These are phyloP conservation scores for Volucella inflata DNA, from an alignment of 2,888 invertebrate species.

Conservation along the genomic window DNA sequence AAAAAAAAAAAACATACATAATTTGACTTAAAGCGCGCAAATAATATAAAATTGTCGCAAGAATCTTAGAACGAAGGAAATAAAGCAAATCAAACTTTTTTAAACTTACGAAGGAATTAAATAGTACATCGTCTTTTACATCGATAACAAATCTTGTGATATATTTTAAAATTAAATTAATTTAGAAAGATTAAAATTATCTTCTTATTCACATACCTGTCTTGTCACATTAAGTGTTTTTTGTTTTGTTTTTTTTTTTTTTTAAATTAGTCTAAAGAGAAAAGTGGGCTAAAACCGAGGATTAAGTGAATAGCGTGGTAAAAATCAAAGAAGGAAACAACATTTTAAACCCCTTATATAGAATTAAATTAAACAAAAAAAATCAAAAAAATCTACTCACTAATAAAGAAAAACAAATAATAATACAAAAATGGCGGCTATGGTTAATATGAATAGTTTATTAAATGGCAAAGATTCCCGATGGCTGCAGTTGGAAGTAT, in stretches of 20 bases:
- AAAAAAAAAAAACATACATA: slow-evolving; percentile 12
- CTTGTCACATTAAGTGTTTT: slow-evolving; percentile 43
- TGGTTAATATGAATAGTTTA: slow-evolving; percentile 98
- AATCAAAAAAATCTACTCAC: slow-evolving; percentile 38
- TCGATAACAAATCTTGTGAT: slow-evolving; percentile 75
- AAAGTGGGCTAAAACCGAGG: slow-evolving; percentile 18
- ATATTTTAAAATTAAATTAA: slow-evolving; percentile 58
- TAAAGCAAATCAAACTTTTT: slow-evolving; percentile 5
- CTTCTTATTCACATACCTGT: slow-evolving; percentile 16
- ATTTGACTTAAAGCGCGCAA: slow-evolving; percentile 43
- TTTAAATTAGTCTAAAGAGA: slow-evolving; percentile 9
- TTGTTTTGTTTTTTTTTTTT: slow-evolving; percentile 24
- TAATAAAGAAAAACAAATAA: slow-evolving; percentile 62
- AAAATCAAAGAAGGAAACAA: slow-evolving; percentile 16
- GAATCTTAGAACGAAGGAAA: slow-evolving; percentile 46
- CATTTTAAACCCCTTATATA: not conserved
- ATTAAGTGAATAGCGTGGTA: slow-evolving; percentile 51
- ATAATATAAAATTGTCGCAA: slow-evolving; percentile 50
- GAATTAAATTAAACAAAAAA: slow-evolving; percentile 22
- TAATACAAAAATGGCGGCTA: slow-evolving; percentile 88
- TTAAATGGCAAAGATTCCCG: slow-evolving; percentile 99
- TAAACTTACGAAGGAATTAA: slow-evolving; percentile 59
- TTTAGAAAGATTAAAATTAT: slow-evolving; percentile 28
- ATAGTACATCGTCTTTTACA: slow-evolving; percentile 75
- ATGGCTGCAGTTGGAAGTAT: slow-evolving; percentile 99